These are phyloP conservation scores for Erythrocebus patas DNA, from an alignment of 2,113 vertebrate genomes.

Conservation along the genomic window DNA sequence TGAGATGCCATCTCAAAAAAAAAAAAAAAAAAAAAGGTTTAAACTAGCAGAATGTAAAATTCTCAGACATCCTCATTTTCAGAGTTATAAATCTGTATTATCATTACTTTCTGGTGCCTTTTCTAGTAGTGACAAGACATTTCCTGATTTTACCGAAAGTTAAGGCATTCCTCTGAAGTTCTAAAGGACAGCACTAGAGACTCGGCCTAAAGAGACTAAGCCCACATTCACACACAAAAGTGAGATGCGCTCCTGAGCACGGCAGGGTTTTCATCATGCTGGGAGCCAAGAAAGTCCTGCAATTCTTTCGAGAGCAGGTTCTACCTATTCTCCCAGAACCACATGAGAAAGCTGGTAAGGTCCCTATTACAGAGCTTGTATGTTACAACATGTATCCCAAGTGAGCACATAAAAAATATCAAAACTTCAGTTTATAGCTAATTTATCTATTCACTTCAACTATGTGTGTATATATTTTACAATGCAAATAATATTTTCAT, in stretches of 20 bases:
- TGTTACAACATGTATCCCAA: neutral
- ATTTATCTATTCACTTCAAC: neutral
- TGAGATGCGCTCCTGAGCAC: neutral
- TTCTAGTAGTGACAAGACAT: neutral
- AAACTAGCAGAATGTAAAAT: neutral
- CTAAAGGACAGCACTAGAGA: neutral
- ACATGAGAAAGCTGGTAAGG: neutral
- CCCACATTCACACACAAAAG: accelerated
- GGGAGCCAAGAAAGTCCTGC: neutral
- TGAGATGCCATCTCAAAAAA: no score
- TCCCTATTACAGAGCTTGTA: neutral
- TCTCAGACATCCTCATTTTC: neutral
- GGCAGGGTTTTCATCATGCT: accelerated
- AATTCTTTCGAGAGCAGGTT: neutral
- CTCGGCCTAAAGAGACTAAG: neutral
- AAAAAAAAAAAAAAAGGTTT: no score
- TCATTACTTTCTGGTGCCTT: neutral
- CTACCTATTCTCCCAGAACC: neutral
- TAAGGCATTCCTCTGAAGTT: neutral
- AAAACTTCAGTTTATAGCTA: neutral
- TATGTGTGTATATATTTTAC: neutral
- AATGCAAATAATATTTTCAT: neutral
- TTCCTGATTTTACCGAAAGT: neutral
- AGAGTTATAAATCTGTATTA: neutral
- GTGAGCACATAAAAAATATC: neutral